Evolutionary conservation across 1,140 invertebrate genomes (phyloP), one percentile per base, ranked within the genome.

Genomic region (Procambarus clarkii): DNA sequence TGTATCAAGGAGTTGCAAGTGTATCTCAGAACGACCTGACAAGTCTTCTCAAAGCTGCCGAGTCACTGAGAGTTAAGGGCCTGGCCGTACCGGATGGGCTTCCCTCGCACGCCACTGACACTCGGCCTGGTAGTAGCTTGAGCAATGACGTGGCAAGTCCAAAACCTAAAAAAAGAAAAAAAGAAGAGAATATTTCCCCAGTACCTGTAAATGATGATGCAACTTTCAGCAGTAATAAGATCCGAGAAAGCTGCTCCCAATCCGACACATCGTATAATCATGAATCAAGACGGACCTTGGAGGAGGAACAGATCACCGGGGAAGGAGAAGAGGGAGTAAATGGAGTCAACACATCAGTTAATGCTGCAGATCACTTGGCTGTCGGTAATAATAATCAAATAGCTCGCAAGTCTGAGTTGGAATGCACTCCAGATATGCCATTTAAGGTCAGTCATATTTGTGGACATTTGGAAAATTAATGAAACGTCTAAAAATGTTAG

Each of bases 1-100:
- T 85, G 82, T 85, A 85, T 60, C 34, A 60, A 21, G 82, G 82
- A 46, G 82, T 85, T 18, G 64, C 82, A 24, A 85, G 60, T 71
- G 69, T 85, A 4, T n/a, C 82, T 13, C 82, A 85, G 46, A 46
- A 74, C 71, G 82, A 85, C 15, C 60, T 85, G 9, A 58, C 82
- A 44, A 85, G 69, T 71, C 82, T 85, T 46, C 44, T 85, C 82
- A 64, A 50, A 44, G 82, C 82, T 46, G 82, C 82, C 5, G 82
- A 85, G 18, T 21, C 82, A 5, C 64, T 85, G 44, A 18, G 82
- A 13, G 64, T 85, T 24, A 85, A 85, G 44, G 82, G 82, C 9
- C n/a, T 85, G 64, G 82, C 82, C n/a, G 82, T 74, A 44, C 82
- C 82, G 4, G 82, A 85, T 74, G 81, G 54, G 13, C 50, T 13